Conservation (phyloP, 2,888 invertebrate genomes). For the Buathra laborator region DNA sequence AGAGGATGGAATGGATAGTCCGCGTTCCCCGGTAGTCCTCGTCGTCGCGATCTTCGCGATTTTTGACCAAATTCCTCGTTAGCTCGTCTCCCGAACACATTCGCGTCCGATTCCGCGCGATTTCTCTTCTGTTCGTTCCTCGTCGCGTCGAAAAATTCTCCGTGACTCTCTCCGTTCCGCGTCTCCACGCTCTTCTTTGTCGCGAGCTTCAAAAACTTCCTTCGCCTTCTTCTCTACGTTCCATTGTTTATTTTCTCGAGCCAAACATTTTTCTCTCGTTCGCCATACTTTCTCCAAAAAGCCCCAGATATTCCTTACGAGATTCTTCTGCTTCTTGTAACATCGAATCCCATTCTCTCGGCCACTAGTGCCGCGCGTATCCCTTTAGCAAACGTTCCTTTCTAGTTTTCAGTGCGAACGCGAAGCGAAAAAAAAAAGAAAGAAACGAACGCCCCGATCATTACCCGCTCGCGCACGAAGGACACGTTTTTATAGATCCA, state of each 20-base stretch:
- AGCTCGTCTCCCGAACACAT: conserved; percentile 21
- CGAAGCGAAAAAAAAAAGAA: conserved; percentile 22
- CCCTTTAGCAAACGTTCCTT: background rate
- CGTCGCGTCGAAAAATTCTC: conserved; percentile 61
- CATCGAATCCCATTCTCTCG: background rate
- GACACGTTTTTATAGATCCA: conserved; percentile 47
- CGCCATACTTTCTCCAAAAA: background rate
- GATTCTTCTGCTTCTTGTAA: conserved; percentile 3
- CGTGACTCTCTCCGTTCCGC: conserved; percentile 33
- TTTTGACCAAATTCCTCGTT: conserved; percentile 67
- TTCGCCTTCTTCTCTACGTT: background rate
- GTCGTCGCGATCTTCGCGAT: conserved; percentile 18
- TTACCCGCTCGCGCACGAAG: conserved; percentile 41
- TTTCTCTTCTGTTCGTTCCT: conserved; percentile 14
- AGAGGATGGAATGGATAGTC: conserved; percentile 67
- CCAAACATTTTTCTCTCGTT: background rate
- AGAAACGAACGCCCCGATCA: conserved; percentile 15
- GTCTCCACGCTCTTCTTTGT: background rate
- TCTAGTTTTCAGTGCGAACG: conserved; percentile 41
- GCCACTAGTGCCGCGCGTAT: background rate
- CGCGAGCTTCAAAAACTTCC: background rate
- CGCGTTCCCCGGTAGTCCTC: conserved; percentile 31
- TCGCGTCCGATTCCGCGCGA: conserved; percentile 28
- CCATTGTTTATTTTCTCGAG: background rate
- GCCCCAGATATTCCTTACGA: background rate